Evolutionary conservation across 2,797 vertebrate species (phyloP), one percentile per base, ranked within the genome.

Genomic region (Mionectes olivaceus): DNA sequence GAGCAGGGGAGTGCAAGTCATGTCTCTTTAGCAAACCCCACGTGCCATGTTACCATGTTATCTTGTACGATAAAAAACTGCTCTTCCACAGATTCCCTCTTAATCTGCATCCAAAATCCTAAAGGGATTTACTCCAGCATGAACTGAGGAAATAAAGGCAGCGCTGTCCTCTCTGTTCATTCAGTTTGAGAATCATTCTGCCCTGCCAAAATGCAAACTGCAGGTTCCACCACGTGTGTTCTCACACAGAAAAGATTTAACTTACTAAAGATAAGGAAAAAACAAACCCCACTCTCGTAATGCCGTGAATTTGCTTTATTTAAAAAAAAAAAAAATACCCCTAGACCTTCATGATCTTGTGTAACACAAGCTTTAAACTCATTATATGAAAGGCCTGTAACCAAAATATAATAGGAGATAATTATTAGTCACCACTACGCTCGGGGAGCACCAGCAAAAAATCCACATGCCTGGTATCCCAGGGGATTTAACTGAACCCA

Each of bases 371-470:
- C 53, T 73, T 81, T 55, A 60, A 87, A 78, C 27, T 74, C 61
- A 88, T 81, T 78, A 61, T n/a, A 35, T 22, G 57, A 78, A 65
- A 91, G 44, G 73, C 17, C 43, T 73, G 24, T 65, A 86, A 91
- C 68, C 82, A 95, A 83, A 94, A 84, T 61, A 83, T 35, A 87
- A 67, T 16, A 70, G 21, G 53, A 92, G 53, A 73, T 61, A 93
- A 77, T 41, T 24, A 92, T 81, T 78, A 93, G 73, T 53, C 76
- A 25, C 92, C 64, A 61, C 46, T 57, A 21, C 57, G 59, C 78
- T 87, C 75, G 71, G 75, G 64, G 52, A 81, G 68, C 53, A 67
- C 37, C 89, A 77, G 75, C n/a, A 28, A 93, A 95, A 41, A 93
- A 85, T 39, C 84, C 82, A 93, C 68, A 55, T 10, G 69, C 46